phyloP scores from a whole-genome alignment of 2,888 invertebrate genomes.

The Blastobasis lacticolella region DNA sequence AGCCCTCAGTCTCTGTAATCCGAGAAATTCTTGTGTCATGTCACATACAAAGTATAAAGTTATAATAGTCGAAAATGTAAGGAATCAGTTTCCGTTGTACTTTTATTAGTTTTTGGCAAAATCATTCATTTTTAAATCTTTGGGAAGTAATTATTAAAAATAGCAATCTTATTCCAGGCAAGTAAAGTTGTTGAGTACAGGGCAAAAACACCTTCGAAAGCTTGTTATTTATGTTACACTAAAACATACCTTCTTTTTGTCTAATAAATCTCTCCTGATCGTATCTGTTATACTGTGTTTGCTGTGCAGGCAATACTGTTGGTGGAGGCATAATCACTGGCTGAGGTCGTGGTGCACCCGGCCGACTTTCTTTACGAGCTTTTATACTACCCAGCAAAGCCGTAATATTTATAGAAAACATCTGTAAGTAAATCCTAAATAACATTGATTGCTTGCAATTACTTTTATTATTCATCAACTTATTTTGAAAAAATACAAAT shows the following conservation, averaged over 20 bases:
- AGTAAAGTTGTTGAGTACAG: too few species aligned
- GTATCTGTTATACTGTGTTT: conserved; percentile 97
- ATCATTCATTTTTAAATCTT: too few species aligned
- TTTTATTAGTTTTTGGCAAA: too few species aligned
- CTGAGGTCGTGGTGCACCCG: conserved; percentile 62
- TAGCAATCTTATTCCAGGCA: not conserved
- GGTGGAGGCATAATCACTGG: conserved; percentile 77
- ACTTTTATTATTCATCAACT: conserved; percentile 1
- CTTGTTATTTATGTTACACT: not conserved
- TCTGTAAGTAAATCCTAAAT: too few species aligned
- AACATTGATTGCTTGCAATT: too few species aligned
- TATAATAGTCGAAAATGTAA: too few species aligned
- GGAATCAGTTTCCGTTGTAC: too few species aligned
- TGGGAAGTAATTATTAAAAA: not conserved
- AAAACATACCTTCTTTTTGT: conserved; percentile 84
- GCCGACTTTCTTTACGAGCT: conserved; percentile 92
- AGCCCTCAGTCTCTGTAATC: conserved; percentile 92
- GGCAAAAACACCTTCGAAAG: not conserved
- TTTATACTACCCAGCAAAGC: conserved; percentile 93
- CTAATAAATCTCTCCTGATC: conserved; percentile 98
- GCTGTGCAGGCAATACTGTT: conserved; percentile 78
- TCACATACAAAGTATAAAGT: too few species aligned
- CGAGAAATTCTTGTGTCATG: not conserved
- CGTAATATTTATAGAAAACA: conserved; percentile 94
- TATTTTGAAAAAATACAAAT: too few species aligned